Conservation (phyloP, 2,797 vertebrate genomes). For the Sebastes alutus region DNA sequence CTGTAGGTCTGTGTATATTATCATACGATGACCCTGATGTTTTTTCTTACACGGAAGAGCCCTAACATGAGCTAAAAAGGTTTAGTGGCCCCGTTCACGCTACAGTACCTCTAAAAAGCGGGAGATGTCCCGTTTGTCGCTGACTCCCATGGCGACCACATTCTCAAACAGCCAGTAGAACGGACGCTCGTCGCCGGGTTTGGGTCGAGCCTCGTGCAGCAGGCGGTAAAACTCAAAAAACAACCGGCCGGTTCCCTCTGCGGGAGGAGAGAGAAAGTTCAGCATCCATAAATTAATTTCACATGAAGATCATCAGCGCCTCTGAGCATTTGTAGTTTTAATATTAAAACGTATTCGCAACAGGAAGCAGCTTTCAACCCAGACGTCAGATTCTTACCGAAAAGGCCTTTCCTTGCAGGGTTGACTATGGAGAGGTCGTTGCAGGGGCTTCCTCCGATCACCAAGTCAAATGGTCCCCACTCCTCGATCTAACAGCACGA, state of each 20-base stretch:
- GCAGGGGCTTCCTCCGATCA: slow-evolving; percentile 94
- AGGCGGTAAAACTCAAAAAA: slow-evolving; percentile 97
- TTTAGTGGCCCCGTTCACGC: not conserved
- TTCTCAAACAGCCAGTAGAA: slow-evolving; percentile 99
- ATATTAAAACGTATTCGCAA: not conserved
- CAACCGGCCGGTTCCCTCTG: slow-evolving; percentile 92
- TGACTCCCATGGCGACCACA: slow-evolving; percentile 95
- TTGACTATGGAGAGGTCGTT: slow-evolving; percentile 93
- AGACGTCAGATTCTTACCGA: slow-evolving; percentile 78
- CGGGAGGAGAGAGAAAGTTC: not conserved
- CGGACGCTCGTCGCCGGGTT: slow-evolving; percentile 88
- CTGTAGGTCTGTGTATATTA: not conserved
- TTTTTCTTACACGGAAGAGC: not conserved
- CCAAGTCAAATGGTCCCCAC: slow-evolving; percentile 95
- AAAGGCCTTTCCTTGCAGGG: slow-evolving; percentile 92
- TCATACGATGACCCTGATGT: too few relatives aligned
- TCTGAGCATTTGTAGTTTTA: not conserved
- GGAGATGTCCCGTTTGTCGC: slow-evolving; percentile 94
- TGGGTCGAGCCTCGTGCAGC: slow-evolving; percentile 90
- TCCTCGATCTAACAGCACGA: slow-evolving; percentile 86
- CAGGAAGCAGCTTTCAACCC: not conserved
- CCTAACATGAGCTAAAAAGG: not conserved
- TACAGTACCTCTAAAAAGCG: slow-evolving; percentile 91
- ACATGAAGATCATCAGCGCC: not conserved
- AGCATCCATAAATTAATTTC: not conserved